Percentiles rank a stretch among this genome's conserved stretches.
Evolutionary conservation across 2,113 vertebrate genomes (phyloP).

Genomic region (Morone saxatilis): DNA sequence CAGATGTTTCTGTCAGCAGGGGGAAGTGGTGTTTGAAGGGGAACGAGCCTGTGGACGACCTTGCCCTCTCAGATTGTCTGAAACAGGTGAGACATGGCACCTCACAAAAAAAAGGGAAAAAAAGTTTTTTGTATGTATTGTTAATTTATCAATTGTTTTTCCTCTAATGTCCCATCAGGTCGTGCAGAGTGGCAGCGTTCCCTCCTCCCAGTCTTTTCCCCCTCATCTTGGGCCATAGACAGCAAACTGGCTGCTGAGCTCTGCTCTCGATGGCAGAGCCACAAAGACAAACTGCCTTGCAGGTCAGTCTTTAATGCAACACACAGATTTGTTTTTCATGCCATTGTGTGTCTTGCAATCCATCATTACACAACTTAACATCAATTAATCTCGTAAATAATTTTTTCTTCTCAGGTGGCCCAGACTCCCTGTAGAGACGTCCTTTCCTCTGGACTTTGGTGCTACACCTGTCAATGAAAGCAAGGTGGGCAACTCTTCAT

Average conservation of each 20-base stretch:
- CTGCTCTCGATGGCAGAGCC: slow-evolving; percentile 90
- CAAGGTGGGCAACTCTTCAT: slow-evolving; percentile 81
- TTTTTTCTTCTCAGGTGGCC: slow-evolving; percentile 82
- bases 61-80: slow-evolving; percentile 90
- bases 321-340: neutral
- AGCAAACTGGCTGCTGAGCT: slow-evolving; percentile 90
- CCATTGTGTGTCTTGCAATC: neutral
- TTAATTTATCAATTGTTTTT: neutral
- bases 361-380: neutral
- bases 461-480: slow-evolving; percentile 92
- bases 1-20: slow-evolving; percentile 78
- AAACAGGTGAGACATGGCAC: slow-evolving; percentile 84
- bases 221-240: slow-evolving; percentile 89
- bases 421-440: slow-evolving; percentile 85
- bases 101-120: neutral
- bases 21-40: slow-evolving; percentile 87
- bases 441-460: slow-evolving; percentile 88
- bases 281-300: slow-evolving; percentile 87
- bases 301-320: slow-evolving; percentile 81
- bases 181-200: slow-evolving; percentile 90
- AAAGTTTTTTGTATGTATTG: neutral
- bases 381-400: neutral
- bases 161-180: slow-evolving; percentile 78
- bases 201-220: slow-evolving; percentile 86
- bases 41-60: slow-evolving; percentile 90